phyloP scores from a whole-genome alignment of 1,140 invertebrate genomes.

The Zaprionus gabonicus region DNA sequence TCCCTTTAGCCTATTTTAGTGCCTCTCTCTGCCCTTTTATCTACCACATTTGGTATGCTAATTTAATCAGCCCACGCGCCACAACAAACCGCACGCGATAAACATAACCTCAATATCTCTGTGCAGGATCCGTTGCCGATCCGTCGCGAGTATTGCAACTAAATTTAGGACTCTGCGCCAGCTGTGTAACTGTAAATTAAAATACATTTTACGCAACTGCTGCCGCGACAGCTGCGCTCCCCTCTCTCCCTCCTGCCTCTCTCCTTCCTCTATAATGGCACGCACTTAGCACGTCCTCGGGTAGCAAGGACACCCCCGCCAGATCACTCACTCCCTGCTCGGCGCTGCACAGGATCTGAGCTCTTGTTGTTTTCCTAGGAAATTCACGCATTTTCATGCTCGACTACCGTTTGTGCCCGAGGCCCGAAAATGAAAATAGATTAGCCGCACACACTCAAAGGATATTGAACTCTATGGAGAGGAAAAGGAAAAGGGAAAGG shows the following conservation, averaged over 20 bases:
- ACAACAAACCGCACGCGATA: constrained; percentile 72
- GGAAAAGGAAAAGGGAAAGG: constrained; percentile 19
- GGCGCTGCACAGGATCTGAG: constrained; percentile 10
- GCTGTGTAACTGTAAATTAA: constrained; percentile 80
- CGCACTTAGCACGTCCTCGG: constrained; percentile 68
- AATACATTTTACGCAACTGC: constrained; percentile 82
- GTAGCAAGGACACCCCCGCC: constrained; percentile 69
- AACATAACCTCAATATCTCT: constrained; percentile 18
- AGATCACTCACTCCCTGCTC: not conserved
- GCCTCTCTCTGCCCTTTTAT: not conserved
- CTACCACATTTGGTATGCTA: constrained; percentile 59
- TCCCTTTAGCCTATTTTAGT: not conserved
- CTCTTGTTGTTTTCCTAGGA: constrained; percentile 63
- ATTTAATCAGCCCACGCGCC: constrained; percentile 69
- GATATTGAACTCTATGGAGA: constrained; percentile 66
- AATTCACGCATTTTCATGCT: constrained; percentile 79
- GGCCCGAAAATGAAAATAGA: constrained; percentile 60
- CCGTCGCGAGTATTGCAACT: constrained; percentile 36
- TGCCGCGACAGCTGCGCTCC: constrained; percentile 65
- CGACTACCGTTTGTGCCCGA: constrained; percentile 67
- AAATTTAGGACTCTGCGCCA: constrained; percentile 61
- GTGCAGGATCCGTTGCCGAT: constrained; percentile 39
- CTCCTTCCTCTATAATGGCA: constrained; percentile 50
- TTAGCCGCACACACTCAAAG: constrained; percentile 66
- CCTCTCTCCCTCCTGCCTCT: no score